phyloP scores from a whole-genome alignment of 2,113 vertebrate genomes.

The Hippocampus mohnikei region DNA sequence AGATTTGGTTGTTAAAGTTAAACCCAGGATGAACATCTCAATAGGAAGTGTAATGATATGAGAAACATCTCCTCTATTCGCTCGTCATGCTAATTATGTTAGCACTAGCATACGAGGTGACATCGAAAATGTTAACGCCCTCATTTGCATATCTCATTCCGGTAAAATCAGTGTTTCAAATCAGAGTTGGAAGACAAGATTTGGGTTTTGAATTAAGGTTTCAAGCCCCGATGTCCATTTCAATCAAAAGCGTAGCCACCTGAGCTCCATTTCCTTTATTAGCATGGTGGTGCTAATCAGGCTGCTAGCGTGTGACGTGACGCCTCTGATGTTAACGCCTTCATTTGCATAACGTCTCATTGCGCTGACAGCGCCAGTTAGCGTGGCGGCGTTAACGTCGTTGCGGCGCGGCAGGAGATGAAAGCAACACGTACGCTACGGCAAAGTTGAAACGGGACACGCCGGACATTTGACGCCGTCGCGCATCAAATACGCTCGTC shows the following conservation, averaged over 20 bases:
- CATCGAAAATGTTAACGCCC: not conserved
- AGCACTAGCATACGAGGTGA: no score
- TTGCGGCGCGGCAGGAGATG: constrained; percentile 12
- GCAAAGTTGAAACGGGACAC: not conserved
- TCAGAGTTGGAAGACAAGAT: not conserved
- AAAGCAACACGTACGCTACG: constrained; percentile 27
- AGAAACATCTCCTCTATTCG: not conserved
- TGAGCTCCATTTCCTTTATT: not conserved
- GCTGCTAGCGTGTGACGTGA: not conserved
- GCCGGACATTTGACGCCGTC: constrained; percentile 23
- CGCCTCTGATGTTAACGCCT: not conserved
- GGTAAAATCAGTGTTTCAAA: no score
- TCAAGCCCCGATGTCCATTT: not conserved
- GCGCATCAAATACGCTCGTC: constrained; percentile 32
- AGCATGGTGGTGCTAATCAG: constrained; percentile 29
- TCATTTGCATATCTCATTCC: not conserved
- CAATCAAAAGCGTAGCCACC: not conserved
- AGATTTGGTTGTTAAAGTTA: not conserved
- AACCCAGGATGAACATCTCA: not conserved
- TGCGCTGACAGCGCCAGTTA: constrained; percentile 14
- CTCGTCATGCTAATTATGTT: no score
- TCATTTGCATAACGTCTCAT: constrained; percentile 11
- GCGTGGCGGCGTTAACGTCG: not conserved
- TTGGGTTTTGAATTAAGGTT: not conserved
- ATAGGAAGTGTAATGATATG: not conserved